phyloP scores from a whole-genome alignment of 2,113 vertebrate genomes.

The Dascyllus trimaculatus region DNA sequence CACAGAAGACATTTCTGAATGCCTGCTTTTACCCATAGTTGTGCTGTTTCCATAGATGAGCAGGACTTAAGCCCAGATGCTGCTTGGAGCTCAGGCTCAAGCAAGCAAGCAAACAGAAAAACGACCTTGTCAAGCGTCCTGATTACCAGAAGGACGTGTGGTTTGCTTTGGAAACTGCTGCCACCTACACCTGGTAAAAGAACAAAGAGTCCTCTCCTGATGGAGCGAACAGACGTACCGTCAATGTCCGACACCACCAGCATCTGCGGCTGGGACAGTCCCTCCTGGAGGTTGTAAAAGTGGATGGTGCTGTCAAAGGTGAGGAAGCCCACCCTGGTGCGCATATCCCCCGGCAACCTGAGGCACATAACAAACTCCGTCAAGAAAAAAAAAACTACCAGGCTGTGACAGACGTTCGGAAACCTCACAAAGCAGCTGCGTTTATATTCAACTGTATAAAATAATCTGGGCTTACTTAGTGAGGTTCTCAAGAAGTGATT shows the following conservation, averaged over 20 bases:
- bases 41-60: no score
- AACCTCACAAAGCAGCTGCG: background rate
- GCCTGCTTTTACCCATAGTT: no score
- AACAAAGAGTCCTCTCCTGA: background rate
- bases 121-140: no score
- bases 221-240: slow-evolving; percentile 80
- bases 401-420: no score
- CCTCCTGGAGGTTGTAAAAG: slow-evolving; percentile 97
- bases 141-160: no score
- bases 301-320: slow-evolving; percentile 98
- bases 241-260: slow-evolving; percentile 98
- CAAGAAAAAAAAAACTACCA: background rate
- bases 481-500: slow-evolving; percentile 92
- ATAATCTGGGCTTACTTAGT: slow-evolving; percentile 90
- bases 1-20: no score
- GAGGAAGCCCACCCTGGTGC: slow-evolving; percentile 95
- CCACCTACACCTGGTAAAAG: background rate
- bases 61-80: no score
- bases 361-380: slow-evolving; percentile 51
- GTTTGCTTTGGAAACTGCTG: no score
- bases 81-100: no score
- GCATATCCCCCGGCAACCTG: slow-evolving; percentile 95
- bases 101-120: no score
- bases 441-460: background rate
- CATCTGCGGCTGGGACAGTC: slow-evolving; percentile 97